Conservation (phyloP, 2,888 invertebrate genomes). For the Agrochola circellaris region DNA sequence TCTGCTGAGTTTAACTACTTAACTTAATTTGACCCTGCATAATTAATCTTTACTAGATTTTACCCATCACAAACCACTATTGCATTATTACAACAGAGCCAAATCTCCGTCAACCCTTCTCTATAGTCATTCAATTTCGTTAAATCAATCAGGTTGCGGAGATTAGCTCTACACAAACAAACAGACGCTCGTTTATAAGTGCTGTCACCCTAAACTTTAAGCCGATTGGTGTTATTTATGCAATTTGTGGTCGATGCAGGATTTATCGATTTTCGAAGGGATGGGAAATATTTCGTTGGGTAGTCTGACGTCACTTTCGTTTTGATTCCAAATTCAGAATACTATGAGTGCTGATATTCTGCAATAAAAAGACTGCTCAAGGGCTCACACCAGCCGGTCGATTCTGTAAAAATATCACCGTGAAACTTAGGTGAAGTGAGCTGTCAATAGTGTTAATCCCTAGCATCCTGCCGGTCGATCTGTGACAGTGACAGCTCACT, state of each 20-base stretch:
- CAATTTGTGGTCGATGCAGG: conserved; percentile 25
- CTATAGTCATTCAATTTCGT: conserved; percentile 45
- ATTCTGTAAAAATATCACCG: too few species aligned
- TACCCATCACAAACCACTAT: neutral
- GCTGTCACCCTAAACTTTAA: conserved; percentile 52
- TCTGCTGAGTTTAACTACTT: too few species aligned
- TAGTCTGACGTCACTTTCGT: too few species aligned
- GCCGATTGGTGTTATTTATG: conserved; percentile 44
- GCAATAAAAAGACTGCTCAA: too few species aligned
- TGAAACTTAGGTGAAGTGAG: too few species aligned
- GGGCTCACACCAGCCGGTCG: too few species aligned
- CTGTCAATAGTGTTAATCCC: too few species aligned
- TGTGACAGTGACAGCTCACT: too few species aligned
- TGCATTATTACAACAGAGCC: neutral
- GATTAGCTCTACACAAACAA: conserved; percentile 58
- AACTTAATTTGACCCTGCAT: too few species aligned
- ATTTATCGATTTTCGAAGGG: neutral
- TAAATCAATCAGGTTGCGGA: conserved; percentile 55
- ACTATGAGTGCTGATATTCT: too few species aligned
- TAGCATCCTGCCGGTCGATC: too few species aligned
- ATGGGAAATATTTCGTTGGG: neutral
- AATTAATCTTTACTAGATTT: neutral
- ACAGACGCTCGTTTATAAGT: conserved; percentile 56
- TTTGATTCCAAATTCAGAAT: too few species aligned
- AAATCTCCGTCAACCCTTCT: conserved; percentile 16